Evolutionary conservation across 1,140 invertebrate genomes (phyloP).

Genomic region (Samia ricini): DNA sequence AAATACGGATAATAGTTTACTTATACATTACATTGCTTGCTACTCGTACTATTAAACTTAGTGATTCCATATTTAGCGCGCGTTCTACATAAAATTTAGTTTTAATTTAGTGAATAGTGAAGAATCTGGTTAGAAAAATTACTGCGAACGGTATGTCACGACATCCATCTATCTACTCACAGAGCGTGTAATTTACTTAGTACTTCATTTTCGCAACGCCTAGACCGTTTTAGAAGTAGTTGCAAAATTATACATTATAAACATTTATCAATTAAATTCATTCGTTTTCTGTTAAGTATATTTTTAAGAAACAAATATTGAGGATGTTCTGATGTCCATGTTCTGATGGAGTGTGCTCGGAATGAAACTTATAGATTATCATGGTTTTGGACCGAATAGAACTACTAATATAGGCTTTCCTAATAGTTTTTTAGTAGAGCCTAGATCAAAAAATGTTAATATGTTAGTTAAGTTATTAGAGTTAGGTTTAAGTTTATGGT

Average conservation of each 20-base stretch:
- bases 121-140: constrained; percentile 33
- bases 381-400: no score
- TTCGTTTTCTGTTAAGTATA: no score
- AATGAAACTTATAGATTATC: no score
- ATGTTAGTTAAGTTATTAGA: no score
- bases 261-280: not conserved
- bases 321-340: no score
- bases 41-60: not conserved
- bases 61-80: constrained; percentile 6
- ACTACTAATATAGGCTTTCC: no score
- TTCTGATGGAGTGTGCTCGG: no score
- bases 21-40: constrained; percentile 25
- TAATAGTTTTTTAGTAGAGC: no score
- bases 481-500: no score
- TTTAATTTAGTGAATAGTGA: not conserved
- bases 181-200: constrained; percentile 32
- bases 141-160: constrained; percentile 51
- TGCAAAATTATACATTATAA: no score
- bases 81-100: constrained; percentile 27
- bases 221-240: not conserved
- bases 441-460: no score
- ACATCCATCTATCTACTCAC: constrained; percentile 36
- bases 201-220: constrained; percentile 36
- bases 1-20: constrained; percentile 26
- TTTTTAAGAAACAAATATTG: no score